phyloP scores from a whole-genome alignment of 2,888 invertebrate species.

The Aphodius sticticus region DNA sequence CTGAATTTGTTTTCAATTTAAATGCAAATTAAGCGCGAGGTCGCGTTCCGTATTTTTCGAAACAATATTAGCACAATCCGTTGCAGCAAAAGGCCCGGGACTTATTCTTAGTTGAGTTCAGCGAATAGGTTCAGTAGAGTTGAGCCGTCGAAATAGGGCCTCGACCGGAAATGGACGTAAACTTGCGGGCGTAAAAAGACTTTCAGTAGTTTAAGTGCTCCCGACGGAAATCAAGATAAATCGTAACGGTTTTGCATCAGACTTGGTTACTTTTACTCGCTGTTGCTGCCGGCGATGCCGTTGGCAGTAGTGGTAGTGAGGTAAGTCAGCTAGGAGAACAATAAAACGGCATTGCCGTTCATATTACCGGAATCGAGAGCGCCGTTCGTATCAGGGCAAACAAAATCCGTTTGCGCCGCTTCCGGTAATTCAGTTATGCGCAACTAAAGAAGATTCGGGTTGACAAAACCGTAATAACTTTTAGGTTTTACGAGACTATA shows the following conservation, averaged over 20 bases:
- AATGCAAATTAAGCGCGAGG: conserved; percentile 12
- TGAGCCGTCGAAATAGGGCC: conserved; percentile 13
- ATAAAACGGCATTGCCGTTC: neutral
- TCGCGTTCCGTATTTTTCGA: conserved; percentile 10
- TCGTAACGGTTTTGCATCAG: conserved; percentile 16
- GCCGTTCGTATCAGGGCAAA: neutral
- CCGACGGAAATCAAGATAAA: conserved; percentile 23
- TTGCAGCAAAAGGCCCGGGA: neutral
- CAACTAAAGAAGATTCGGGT: neutral
- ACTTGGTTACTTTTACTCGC: neutral
- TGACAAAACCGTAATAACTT: neutral
- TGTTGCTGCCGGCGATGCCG: neutral
- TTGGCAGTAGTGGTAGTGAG: neutral
- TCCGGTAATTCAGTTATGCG: neutral
- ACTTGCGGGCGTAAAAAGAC: conserved; percentile 21
- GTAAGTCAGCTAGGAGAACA: neutral
- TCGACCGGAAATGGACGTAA: conserved; percentile 6
- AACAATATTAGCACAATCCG: conserved; percentile 25
- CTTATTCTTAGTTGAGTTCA: neutral
- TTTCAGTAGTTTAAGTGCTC: conserved; percentile 12
- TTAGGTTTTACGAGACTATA: too few species aligned
- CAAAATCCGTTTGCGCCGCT: neutral
- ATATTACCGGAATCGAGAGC: neutral
- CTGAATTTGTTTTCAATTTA: conserved; percentile 22
- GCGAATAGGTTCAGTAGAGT: neutral